Conservation (phyloP, 2,113 vertebrate genomes). For the Mustela nigripes region DNA sequence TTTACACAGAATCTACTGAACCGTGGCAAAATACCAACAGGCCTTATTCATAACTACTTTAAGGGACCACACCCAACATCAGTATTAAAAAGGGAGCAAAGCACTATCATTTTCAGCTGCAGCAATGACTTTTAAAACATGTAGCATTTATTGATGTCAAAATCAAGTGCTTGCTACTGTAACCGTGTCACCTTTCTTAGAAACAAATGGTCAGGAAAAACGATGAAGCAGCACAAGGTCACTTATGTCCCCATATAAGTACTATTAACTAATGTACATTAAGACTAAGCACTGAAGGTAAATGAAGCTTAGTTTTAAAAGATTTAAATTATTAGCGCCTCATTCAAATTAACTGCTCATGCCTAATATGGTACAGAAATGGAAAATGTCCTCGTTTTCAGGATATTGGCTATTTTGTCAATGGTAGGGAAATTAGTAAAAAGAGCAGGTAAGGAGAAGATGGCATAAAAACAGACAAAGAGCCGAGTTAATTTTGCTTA, state of each 20-base stretch:
- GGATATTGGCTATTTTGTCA: constrained; percentile 12
- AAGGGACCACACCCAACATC: constrained; percentile 87
- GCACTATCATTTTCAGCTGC: constrained; percentile 86
- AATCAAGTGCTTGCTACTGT: constrained; percentile 75
- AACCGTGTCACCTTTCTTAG: constrained; percentile 61
- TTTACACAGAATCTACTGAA: constrained; percentile 85
- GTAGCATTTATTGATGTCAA: constrained; percentile 63
- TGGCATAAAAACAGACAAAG: constrained; percentile 17
- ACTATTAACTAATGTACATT: constrained; percentile 75
- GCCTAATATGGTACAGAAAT: constrained; percentile 56
- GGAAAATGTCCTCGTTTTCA: constrained; percentile 56
- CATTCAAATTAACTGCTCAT: constrained; percentile 78
- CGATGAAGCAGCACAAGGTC: constrained; percentile 5
- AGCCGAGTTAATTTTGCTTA: constrained; percentile 47
- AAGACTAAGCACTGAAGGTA: constrained; percentile 77
- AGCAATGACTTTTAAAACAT: constrained; percentile 81
- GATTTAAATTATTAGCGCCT: constrained; percentile 73
- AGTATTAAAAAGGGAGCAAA: constrained; percentile 85
- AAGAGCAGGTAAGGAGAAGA: constrained; percentile 20
- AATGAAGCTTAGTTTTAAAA: constrained; percentile 77
- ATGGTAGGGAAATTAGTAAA: not conserved
- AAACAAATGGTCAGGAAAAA: constrained; percentile 48
- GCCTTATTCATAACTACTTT: constrained; percentile 90
- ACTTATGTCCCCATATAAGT: constrained; percentile 32
- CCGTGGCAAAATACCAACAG: constrained; percentile 88